Percentiles rank a stretch among this genome's conserved stretches.
Conservation (phyloP, 2,888 invertebrate genomes). For the Amphipoea oculea region DNA sequence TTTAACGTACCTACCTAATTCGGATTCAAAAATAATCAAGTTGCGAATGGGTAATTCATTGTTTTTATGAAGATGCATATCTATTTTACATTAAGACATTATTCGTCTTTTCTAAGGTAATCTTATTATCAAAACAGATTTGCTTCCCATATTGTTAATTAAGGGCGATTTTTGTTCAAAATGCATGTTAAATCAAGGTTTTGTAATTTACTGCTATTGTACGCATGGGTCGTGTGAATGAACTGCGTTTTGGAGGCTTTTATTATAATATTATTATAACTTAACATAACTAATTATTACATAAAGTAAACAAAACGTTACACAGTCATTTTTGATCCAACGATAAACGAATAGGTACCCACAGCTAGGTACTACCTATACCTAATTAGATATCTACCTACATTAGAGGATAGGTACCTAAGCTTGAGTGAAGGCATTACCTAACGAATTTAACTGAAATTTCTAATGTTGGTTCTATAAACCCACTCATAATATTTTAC, state of each 20-base stretch:
- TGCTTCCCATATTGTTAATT: constrained; percentile 53
- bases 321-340: constrained; percentile 6
- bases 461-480: not conserved
- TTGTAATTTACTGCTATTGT: constrained; percentile 32
- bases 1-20: constrained; percentile 47
- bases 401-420: not conserved
- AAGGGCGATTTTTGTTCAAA: constrained; percentile 44
- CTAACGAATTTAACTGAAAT: not conserved
- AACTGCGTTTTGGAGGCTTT: constrained; percentile 26
- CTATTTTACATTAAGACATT: constrained; percentile 62
- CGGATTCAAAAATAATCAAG: constrained; percentile 43
- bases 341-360: not conserved
- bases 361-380: not conserved
- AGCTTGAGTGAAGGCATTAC: not conserved
- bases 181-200: constrained; percentile 48
- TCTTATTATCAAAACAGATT: constrained; percentile 33
- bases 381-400: not conserved
- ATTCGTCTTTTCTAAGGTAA: constrained; percentile 32
- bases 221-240: constrained; percentile 44
- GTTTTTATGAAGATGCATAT: constrained; percentile 61
- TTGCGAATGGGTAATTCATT: constrained; percentile 35
- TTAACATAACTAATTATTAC: not conserved
- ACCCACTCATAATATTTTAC: too few species aligned
- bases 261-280: constrained; percentile 2
- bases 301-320: constrained; percentile 35